phyloP scores from a whole-genome alignment of 1,140 invertebrate species.

The Orussus abietinus region DNA sequence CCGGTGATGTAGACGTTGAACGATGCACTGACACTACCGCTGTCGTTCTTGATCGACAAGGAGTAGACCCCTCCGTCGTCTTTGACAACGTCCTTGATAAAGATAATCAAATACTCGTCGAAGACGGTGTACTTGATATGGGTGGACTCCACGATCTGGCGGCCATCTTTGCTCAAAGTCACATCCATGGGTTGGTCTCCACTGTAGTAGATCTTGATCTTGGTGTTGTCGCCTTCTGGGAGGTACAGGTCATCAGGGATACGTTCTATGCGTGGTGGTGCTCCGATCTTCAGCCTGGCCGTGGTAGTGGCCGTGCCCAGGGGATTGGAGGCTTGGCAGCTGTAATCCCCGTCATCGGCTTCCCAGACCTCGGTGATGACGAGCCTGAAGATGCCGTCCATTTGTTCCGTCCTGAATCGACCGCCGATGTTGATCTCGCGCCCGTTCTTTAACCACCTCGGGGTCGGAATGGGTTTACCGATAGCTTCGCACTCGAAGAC shows the following conservation, averaged over 20 bases:
- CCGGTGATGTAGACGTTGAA: slow-evolving; percentile 89
- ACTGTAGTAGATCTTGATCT: slow-evolving; percentile 89
- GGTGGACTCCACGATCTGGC: slow-evolving; percentile 67
- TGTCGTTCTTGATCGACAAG: slow-evolving; percentile 86
- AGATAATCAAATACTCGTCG: slow-evolving; percentile 93
- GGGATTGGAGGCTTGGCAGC: slow-evolving; percentile 90
- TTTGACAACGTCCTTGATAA: slow-evolving; percentile 82
- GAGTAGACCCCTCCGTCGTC: slow-evolving; percentile 84
- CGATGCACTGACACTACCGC: slow-evolving; percentile 76
- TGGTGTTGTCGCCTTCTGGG: slow-evolving; percentile 91
- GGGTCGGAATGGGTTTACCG: slow-evolving; percentile 86
- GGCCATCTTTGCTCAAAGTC: slow-evolving; percentile 77
- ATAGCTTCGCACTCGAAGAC: slow-evolving; percentile 83
- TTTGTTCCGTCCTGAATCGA: slow-evolving; percentile 69
- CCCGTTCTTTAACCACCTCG: slow-evolving; percentile 89
- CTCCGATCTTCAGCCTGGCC: slow-evolving; percentile 83
- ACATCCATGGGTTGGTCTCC: slow-evolving; percentile 92
- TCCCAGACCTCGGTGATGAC: slow-evolving; percentile 87
- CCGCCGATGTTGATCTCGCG: slow-evolving; percentile 74
- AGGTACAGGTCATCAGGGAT: slow-evolving; percentile 86
- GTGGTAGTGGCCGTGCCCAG: slow-evolving; percentile 86
- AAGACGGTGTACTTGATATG: slow-evolving; percentile 91
- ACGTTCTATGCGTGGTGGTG: slow-evolving; percentile 89
- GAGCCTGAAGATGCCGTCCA: slow-evolving; percentile 80
- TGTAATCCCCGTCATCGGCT: slow-evolving; percentile 93